phyloP scores from a whole-genome alignment of 2,113 vertebrate genomes.

The Platichthys flesus region DNA sequence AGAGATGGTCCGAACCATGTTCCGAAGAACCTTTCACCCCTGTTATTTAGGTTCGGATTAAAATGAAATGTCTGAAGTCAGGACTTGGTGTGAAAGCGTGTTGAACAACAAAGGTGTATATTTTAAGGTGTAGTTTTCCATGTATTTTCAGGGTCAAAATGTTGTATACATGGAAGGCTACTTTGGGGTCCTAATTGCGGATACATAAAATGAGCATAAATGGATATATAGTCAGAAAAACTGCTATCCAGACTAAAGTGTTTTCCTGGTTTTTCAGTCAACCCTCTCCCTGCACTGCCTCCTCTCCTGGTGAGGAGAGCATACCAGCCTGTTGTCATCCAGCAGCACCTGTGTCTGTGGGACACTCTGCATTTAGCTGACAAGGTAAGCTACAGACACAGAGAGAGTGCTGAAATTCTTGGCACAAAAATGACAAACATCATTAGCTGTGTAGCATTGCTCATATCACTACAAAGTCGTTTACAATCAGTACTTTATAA shows the following conservation, averaged over 20 bases:
- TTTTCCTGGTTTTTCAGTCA: conserved; percentile 50
- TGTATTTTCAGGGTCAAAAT: neutral
- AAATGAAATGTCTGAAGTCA: too few species aligned
- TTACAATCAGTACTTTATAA: neutral
- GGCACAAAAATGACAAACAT: too few species aligned
- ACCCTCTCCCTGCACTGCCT: conserved; percentile 72
- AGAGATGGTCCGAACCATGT: too few species aligned
- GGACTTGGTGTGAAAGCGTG: too few species aligned
- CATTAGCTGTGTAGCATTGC: too few species aligned
- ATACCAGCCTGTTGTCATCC: conserved; percentile 69
- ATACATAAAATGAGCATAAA: neutral
- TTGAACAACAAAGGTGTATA: too few species aligned
- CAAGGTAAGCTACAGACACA: conserved; percentile 74
- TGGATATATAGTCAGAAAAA: neutral
- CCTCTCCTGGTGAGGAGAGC: conserved; percentile 41
- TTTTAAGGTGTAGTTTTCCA: too few species aligned
- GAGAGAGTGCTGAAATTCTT: neutral
- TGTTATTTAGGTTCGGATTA: too few species aligned
- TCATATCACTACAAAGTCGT: too few species aligned
- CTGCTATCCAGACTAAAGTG: neutral
- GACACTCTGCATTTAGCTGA: conserved; percentile 82
- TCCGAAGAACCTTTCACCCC: too few species aligned
- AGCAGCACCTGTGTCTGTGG: conserved; percentile 89
- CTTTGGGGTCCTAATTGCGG: neutral
- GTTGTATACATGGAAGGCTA: neutral